Evolutionary conservation across 1,140 invertebrate genomes (phyloP), one percentile per base, ranked within the genome.

Genomic region (Triops cancriformis): DNA sequence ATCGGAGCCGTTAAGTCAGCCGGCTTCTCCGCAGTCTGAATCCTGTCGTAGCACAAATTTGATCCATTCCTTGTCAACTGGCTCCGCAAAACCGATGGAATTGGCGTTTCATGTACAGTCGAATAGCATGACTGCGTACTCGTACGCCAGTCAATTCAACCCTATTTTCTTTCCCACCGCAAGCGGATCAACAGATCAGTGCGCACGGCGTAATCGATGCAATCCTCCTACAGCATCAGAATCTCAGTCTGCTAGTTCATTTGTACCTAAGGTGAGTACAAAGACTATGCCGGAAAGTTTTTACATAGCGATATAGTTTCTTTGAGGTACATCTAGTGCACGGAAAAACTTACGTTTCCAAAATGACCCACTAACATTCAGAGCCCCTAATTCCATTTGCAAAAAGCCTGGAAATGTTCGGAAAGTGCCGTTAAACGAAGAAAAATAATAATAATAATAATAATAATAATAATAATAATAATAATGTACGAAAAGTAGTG

Each of bases 1-100:
- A 64, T n/a, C 51, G 51, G 51, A 64, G 14, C 51, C 51, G 6
- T 64, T 64, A 64, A 64, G 51, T 64, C 51, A 64, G 51, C 51
- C 51, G 23, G 51, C 10, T 6, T 64, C 51, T 64, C 51, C 51
- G 6, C 51, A 64, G 23, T 23, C 51, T n/a, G 51, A 64, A 64
- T 14, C 51, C 23, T 18, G 51, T 23, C 51, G 0, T 23, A 64
- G 23, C 23, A 7, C 23, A 64, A 64, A 18, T 18, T 12, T 64
- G 51, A 64, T 6, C 18, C 51, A 18, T n/a, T 14, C 23, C 3
- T 23, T 64, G 51, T 10, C 51, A 5, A 64, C 51, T 64, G 3
- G 5, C 18, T 23, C 51, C 6, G 6, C 51, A 6, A 64, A n/a
- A 23, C 51, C 51, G 18, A 64, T 64, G 51, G 51, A 64, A 64